Conservation (phyloP, 2,113 vertebrate genomes). For the Salminus brasiliensis region DNA sequence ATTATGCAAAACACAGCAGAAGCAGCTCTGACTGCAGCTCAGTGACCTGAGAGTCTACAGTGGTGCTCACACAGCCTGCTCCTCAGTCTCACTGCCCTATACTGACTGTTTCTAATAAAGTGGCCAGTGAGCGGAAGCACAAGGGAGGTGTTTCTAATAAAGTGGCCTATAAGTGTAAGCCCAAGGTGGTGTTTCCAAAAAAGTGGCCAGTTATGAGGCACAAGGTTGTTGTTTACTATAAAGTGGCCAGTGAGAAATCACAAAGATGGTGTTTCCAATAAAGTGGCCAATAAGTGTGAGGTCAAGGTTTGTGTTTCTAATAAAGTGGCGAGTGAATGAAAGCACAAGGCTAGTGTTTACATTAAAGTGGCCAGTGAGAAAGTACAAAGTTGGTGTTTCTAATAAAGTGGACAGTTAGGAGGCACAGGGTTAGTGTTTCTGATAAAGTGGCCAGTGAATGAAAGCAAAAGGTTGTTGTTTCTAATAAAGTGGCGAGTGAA, state of each 20-base stretch:
- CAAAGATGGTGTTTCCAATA: neutral
- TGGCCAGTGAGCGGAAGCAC: no score
- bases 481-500: neutral
- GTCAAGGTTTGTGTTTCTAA: neutral
- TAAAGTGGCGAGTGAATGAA: no score
- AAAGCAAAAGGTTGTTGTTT: neutral
- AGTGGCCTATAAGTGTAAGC: no score
- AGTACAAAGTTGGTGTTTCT: neutral
- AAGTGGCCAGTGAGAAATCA: no score
- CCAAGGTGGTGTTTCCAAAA: no score
- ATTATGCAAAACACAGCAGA: neutral
- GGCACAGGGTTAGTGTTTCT: neutral
- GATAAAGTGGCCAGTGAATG: neutral
- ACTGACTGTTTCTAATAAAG: no score
- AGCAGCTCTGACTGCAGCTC: neutral
- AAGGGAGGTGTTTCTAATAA: no score
- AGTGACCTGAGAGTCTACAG: no score
- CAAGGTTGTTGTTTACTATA: no score
- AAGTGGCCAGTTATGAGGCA: no score
- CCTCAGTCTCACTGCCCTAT: neutral
- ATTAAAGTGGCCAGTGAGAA: neutral
- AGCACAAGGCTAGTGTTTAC: neutral
- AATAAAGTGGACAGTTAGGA: neutral
- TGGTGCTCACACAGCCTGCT: no score
- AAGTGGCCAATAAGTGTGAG: neutral